Percentiles rank a stretch among this genome's conserved stretches.
Conservation (phyloP, 35 echinoderm and acorn worm genomes). For the Hemicentrotus pulcherrimus region DNA sequence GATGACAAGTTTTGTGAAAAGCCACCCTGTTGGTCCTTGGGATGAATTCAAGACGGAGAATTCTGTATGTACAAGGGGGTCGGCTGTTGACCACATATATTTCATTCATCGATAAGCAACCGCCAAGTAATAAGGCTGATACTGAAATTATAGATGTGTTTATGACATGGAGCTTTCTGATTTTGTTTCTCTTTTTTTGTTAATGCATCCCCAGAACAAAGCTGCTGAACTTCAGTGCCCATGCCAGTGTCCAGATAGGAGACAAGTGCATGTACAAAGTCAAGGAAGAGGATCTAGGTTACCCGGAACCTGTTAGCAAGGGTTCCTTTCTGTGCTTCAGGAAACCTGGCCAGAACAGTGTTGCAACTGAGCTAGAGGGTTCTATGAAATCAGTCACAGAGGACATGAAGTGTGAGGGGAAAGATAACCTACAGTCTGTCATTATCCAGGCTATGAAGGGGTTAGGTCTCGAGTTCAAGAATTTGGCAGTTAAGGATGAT, state of each 20-base stretch:
- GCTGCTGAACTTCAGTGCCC: conserved; percentile 71
- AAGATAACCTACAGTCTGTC: not conserved
- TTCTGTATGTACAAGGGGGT: no score
- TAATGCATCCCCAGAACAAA: conserved; percentile 55
- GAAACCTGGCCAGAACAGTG: conserved; percentile 45
- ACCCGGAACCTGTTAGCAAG: conserved; percentile 56
- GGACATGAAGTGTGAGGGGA: not conserved
- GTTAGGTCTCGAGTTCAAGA: not conserved
- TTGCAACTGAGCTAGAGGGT: not conserved
- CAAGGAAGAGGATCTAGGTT: conserved; percentile 53
- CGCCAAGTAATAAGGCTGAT: no score
- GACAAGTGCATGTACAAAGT: conserved; percentile 90
- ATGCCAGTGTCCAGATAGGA: conserved; percentile 89
- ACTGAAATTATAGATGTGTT: no score
- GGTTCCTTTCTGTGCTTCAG: conserved; percentile 68
- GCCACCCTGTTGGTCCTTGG: no score
- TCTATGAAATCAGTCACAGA: not conserved
- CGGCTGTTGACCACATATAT: no score
- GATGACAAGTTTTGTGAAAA: no score
- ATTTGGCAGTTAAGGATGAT: not conserved
- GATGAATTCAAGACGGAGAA: no score
- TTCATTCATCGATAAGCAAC: no score
- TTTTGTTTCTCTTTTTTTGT: not conserved
- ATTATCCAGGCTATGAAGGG: not conserved
- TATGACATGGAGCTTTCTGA: no score